These are phyloP conservation scores for Patiria pectinifera DNA, from an alignment of 53 echinoderm and acorn worm species.

Conservation along the genomic window DNA sequence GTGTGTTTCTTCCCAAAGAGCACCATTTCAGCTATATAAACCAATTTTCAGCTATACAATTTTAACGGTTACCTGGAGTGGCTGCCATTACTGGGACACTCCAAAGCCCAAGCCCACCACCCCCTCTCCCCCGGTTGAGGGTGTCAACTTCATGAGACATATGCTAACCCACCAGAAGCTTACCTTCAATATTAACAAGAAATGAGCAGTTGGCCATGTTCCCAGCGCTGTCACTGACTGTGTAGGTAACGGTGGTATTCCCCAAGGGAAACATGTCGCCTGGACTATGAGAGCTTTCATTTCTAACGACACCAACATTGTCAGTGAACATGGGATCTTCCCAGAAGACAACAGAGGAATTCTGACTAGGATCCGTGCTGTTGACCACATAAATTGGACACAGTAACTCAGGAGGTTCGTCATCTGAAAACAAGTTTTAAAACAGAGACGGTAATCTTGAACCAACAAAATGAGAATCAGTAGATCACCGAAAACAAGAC, in stretches of 20 bases:
- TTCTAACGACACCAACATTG: conserved; percentile 28
- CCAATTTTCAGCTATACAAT: no score
- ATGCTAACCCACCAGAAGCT: not conserved
- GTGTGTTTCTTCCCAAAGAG: no score
- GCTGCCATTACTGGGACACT: no score
- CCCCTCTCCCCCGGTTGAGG: no score
- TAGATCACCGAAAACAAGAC: no score
- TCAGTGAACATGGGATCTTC: conserved; percentile 48
- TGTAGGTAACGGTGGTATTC: not conserved
- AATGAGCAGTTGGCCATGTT: conserved; percentile 33
- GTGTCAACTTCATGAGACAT: no score
- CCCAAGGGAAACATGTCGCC: conserved; percentile 17
- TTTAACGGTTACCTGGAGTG: no score
- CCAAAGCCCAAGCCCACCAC: no score
- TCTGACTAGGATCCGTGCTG: conserved; percentile 22
- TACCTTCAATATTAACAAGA: conserved; percentile 9
- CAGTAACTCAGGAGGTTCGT: not conserved
- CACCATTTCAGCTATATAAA: no score
- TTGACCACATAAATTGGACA: not conserved
- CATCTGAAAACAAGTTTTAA: not conserved
- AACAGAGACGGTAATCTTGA: not conserved
- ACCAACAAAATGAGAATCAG: not conserved
- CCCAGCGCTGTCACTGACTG: conserved; percentile 5
- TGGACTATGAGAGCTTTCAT: not conserved
- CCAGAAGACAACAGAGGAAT: conserved; percentile 52